Evolutionary conservation across 1,140 invertebrate species (phyloP), one percentile per base, ranked within the genome.

Genomic region (Frieseomelitta varia): DNA sequence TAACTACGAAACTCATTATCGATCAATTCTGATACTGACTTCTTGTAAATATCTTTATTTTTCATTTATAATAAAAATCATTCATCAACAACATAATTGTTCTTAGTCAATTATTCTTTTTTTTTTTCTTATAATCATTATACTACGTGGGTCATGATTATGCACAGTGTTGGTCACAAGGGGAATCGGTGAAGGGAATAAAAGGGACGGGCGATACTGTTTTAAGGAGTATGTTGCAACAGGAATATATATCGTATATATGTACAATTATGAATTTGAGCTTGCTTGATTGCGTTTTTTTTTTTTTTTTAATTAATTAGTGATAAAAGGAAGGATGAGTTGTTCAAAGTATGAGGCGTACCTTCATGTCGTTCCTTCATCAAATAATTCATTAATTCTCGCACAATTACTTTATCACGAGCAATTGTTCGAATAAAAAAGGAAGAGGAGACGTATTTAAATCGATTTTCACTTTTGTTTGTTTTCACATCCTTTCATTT

Each of bases 31-130:
- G 83, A 84, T 90, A 90, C 81, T 88, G 88, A 89, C 90, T 94
- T 95, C 93, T 95, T 95, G 94, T 95, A 95, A 95, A 95, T 95
- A 95, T 94, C 94, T 95, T 95, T 95, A 95, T 94, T 95, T 94
- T 93, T 95, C 94, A 95, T 95, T 94, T 94, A 94, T 95, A 95
- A 95, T 95, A 95, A 95, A 95, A 95, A 95, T 95, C 94, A 95
- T 95, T 95, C 94, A 91, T 95, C 94, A 95, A 95, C 94, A 95
- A 95, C 94, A 94, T 95, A 95, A 95, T 95, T 94, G 93, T 95
- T 94, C 91, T 94, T 95, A 95, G 91, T 93, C 92, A 94, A 93
- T 94, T 94, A 94, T 92, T 94, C 74, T 79, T 93, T 91, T 93
- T 93, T 73, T 93, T 91, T 93, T 93, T 73, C 77, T 93, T 93